Evolutionary conservation across 2,113 vertebrate genomes (phyloP).

Genomic region (Cynopterus brachyotis): DNA sequence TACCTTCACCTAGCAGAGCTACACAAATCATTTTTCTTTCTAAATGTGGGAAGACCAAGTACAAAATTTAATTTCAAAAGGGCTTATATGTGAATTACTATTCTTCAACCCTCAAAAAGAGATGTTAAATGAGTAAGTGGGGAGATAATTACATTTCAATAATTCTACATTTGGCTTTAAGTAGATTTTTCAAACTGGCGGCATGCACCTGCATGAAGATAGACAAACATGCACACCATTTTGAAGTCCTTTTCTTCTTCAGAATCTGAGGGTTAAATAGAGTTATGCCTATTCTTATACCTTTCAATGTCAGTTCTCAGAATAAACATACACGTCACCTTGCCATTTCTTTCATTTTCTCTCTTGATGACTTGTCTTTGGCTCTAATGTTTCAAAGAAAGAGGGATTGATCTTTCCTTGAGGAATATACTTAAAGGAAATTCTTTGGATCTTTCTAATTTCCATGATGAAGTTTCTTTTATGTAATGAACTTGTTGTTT

Average conservation of each 20-base stretch:
- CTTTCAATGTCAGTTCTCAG: slow-evolving; percentile 7
- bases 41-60: background rate
- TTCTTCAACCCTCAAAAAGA: background rate
- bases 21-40: background rate
- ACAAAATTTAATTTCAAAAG: background rate
- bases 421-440: background rate
- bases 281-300: background rate
- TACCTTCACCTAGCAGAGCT: background rate
- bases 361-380: background rate
- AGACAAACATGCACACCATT: background rate
- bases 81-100: background rate
- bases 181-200: background rate
- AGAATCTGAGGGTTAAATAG: slow-evolving; percentile 1
- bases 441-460: background rate
- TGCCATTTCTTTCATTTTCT: slow-evolving; percentile 19
- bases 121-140: background rate
- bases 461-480: background rate
- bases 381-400: background rate
- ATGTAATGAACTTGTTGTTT: background rate
- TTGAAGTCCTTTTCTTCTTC: background rate
- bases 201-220: background rate
- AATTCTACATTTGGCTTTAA: slow-evolving; percentile 15
- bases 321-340: background rate
- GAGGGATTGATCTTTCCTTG: background rate
- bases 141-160: background rate